Conservation (phyloP, 2,797 vertebrate species). For the Hozukius guyotensis region DNA sequence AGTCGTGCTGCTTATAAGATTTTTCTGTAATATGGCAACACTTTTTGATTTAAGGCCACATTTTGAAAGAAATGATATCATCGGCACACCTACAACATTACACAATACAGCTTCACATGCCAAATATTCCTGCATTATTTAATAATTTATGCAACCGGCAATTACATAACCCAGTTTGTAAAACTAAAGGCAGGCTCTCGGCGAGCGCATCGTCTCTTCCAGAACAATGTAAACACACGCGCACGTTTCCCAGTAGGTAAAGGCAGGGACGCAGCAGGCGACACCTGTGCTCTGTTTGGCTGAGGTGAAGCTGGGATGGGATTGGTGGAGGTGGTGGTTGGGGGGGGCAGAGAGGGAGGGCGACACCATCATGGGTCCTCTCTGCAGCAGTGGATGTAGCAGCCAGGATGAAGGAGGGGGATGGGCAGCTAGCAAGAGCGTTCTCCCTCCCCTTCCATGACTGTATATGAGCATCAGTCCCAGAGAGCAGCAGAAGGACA, state of each 20-base stretch:
- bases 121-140: not conserved
- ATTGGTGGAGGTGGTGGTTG: conserved; percentile 55
- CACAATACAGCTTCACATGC: not conserved
- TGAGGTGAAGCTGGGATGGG: conserved; percentile 45
- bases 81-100: not conserved
- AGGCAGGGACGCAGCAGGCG: conserved; percentile 30
- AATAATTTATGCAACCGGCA: not conserved
- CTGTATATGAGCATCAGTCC: conserved; percentile 47
- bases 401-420: conserved; percentile 52
- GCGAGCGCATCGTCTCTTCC: conserved; percentile 11
- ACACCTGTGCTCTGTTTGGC: conserved; percentile 63
- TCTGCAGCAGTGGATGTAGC: conserved; percentile 71
- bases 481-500: conserved; percentile 34
- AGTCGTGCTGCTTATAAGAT: not conserved
- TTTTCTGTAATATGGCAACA: not conserved
- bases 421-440: conserved; percentile 50
- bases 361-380: conserved; percentile 47
- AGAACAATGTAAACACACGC: conserved; percentile 44
- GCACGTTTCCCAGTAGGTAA: conserved; percentile 30
- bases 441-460: conserved; percentile 31
- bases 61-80: not conserved
- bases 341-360: conserved; percentile 25
- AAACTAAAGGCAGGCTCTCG: not conserved
- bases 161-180: conserved; percentile 35
- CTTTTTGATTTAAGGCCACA: not conserved